Percentiles rank a stretch among this genome's conserved stretches.
These are phyloP conservation scores for Calameuta filiformis DNA, from an alignment of 2,888 invertebrate species.

Conservation along the genomic window DNA sequence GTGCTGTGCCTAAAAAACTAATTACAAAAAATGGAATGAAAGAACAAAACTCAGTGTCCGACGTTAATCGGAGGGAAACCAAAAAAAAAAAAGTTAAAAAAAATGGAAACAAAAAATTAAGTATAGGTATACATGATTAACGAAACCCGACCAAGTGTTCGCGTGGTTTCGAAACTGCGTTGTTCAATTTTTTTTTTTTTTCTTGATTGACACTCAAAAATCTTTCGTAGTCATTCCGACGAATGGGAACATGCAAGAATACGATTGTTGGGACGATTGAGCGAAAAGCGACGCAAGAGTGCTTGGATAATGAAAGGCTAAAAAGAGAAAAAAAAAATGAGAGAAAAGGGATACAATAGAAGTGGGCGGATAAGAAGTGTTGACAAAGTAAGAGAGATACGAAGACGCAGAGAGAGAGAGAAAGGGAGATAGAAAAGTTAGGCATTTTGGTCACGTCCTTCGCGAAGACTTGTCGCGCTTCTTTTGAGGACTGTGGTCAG, in stretches of 20 bases:
- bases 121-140: slow-evolving; percentile 13
- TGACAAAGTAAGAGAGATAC: background rate
- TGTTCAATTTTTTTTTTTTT: slow-evolving; percentile 21
- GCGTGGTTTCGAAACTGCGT: slow-evolving; percentile 15
- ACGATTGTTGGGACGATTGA: background rate
- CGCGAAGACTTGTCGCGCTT: background rate
- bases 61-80: slow-evolving; percentile 6
- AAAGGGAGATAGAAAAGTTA: background rate
- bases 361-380: background rate
- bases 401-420: background rate
- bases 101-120: slow-evolving; percentile 10
- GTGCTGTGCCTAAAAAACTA: slow-evolving; percentile 37
- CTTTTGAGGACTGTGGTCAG: background rate
- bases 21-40: slow-evolving; percentile 9
- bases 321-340: too few species aligned
- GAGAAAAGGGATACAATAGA: background rate
- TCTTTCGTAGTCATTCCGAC: slow-evolving; percentile 35
- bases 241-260: slow-evolving; percentile 1
- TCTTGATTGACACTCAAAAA: slow-evolving; percentile 21
- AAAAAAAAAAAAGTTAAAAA: background rate
- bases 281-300: background rate
- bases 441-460: background rate
- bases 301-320: background rate
- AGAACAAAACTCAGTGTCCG: slow-evolving; percentile 1
- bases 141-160: slow-evolving; percentile 15